Evolutionary conservation across 2,797 vertebrate species (phyloP).

Genomic region (Potorous gilbertii): DNA sequence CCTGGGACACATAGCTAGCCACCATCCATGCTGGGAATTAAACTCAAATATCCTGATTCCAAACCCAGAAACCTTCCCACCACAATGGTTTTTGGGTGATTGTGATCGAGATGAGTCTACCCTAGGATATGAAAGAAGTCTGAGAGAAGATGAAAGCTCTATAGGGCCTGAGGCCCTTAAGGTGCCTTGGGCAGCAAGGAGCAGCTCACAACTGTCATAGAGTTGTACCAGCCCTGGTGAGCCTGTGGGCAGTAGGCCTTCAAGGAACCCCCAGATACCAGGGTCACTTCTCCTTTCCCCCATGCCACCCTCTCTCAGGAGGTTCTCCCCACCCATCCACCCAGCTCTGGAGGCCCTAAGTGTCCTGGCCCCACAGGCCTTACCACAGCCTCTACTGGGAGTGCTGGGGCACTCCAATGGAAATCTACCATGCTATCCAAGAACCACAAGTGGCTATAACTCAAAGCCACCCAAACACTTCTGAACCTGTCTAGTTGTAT

Average conservation of each 20-base stretch:
- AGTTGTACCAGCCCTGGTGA: too few species aligned
- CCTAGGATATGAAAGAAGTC: neutral
- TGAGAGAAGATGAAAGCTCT: neutral
- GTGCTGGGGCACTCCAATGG: too few species aligned
- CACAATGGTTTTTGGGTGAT: neutral
- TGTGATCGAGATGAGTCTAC: neutral
- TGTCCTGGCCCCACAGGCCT: too few species aligned
- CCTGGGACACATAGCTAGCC: neutral
- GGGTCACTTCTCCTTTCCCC: neutral
- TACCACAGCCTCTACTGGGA: too few species aligned
- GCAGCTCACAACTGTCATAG: neutral
- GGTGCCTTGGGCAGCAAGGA: neutral
- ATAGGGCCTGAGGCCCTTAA: neutral
- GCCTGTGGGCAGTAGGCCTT: neutral
- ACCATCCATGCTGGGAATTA: neutral
- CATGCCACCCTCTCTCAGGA: neutral
- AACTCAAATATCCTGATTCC: neutral
- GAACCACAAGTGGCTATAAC: neutral
- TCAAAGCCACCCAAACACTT: neutral
- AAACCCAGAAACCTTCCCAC: neutral
- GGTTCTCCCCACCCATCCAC: too few species aligned
- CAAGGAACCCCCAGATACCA: neutral
- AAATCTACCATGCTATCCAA: neutral
- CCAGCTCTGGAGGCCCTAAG: too few species aligned
- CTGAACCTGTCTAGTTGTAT: neutral